Evolutionary conservation across 2,113 vertebrate genomes (phyloP).

Genomic region (Elephantulus edwardii): DNA sequence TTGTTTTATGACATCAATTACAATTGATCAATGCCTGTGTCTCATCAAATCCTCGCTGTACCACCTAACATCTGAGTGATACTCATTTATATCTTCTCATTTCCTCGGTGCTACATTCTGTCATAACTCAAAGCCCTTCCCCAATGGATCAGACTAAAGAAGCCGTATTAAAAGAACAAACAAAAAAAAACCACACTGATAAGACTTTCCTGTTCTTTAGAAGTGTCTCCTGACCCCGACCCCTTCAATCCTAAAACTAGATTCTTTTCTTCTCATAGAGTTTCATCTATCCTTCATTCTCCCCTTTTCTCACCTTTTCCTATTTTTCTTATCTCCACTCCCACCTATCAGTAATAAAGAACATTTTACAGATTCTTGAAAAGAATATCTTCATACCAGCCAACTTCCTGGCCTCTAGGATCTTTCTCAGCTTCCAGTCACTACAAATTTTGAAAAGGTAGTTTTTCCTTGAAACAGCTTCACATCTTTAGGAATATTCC

Average conservation of each 20-base stretch:
- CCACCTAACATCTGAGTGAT: neutral
- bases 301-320: neutral
- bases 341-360: neutral
- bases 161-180: neutral
- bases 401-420: neutral
- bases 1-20: too few relatives aligned
- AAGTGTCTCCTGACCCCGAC: neutral
- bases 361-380: neutral
- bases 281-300: neutral
- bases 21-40: too few relatives aligned
- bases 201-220: neutral
- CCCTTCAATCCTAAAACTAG: neutral
- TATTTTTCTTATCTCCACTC: neutral
- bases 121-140: neutral
- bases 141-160: neutral
- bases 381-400: neutral
- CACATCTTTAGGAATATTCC: neutral
- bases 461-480: neutral
- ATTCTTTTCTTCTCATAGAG: neutral
- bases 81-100: neutral
- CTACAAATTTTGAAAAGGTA: neutral
- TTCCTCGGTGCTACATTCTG: neutral
- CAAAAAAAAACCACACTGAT: neutral
- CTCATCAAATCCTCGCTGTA: too few relatives aligned
- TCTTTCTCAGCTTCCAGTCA: neutral